Evolutionary conservation across 2,797 vertebrate species (phyloP).

Genomic region (Onychomys arenicola): DNA sequence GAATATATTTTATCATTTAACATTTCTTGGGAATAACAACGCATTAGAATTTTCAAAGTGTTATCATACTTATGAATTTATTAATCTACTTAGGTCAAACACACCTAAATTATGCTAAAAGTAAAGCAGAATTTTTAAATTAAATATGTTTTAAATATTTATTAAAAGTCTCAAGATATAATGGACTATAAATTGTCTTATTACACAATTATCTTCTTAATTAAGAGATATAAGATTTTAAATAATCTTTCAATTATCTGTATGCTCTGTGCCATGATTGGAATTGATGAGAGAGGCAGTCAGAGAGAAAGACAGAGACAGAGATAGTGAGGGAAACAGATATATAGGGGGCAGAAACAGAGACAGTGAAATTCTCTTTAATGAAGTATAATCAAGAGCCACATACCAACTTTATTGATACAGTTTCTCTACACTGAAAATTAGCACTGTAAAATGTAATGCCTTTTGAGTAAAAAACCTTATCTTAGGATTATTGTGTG

Average conservation of each 20-base stretch:
- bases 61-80: background rate
- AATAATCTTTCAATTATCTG: background rate
- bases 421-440: background rate
- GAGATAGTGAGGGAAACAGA: background rate
- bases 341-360: background rate
- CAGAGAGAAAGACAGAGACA: background rate
- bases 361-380: background rate
- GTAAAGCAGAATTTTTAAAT: background rate
- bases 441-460: background rate
- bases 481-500: background rate
- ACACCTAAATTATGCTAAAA: constrained; percentile 27
- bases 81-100: background rate
- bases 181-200: background rate
- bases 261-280: background rate
- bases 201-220: background rate
- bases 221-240: background rate
- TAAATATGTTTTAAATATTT: constrained; percentile 8
- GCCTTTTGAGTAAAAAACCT: background rate
- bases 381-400: background rate
- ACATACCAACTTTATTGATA: background rate
- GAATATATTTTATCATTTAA: constrained; percentile 54
- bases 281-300: background rate
- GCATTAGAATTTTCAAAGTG: background rate
- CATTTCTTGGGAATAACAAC: background rate
- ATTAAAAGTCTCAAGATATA: background rate